These are phyloP conservation scores for Argyrosomus regius DNA, from an alignment of 2,797 vertebrate species.

Conservation along the genomic window DNA sequence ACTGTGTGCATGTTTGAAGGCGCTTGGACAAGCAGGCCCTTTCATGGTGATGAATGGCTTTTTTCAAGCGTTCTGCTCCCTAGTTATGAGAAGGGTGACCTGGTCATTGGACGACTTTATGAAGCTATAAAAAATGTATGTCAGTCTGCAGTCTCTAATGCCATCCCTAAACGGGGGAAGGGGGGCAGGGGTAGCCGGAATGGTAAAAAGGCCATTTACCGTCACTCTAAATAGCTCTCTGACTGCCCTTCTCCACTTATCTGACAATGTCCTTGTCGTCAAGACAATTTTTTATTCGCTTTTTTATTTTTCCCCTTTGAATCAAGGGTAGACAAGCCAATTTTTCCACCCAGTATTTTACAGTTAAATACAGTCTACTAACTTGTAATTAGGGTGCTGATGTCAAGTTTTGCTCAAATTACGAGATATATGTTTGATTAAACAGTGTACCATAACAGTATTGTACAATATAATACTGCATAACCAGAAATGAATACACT, in stretches of 20 bases:
- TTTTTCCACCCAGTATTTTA: constrained; percentile 53
- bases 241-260: constrained; percentile 89
- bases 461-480: constrained; percentile 10
- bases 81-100: constrained; percentile 99
- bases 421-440: constrained; percentile 19
- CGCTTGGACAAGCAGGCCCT: constrained; percentile 96
- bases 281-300: constrained; percentile 81
- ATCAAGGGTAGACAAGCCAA: constrained; percentile 61
- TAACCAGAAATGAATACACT: constrained; percentile 16
- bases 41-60: constrained; percentile 99
- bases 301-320: constrained; percentile 71
- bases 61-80: constrained; percentile 99
- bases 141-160: constrained; percentile 99
- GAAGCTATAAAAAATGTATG: constrained; percentile 99
- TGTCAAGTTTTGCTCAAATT: constrained; percentile 19
- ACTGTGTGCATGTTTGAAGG: constrained; percentile 97
- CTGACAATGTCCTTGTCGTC: constrained; percentile 88
- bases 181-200: constrained; percentile 84
- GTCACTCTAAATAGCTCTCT: constrained; percentile 94
- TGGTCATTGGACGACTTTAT: constrained; percentile 99
- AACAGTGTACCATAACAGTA: constrained; percentile 18
- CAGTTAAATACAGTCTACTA: constrained; percentile 41
- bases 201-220: constrained; percentile 97
- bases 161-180: constrained; percentile 89
- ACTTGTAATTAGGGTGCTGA: constrained; percentile 51